Evolutionary conservation across 2,113 vertebrate genomes (phyloP).

Genomic region (Myiozetetes cayanensis): DNA sequence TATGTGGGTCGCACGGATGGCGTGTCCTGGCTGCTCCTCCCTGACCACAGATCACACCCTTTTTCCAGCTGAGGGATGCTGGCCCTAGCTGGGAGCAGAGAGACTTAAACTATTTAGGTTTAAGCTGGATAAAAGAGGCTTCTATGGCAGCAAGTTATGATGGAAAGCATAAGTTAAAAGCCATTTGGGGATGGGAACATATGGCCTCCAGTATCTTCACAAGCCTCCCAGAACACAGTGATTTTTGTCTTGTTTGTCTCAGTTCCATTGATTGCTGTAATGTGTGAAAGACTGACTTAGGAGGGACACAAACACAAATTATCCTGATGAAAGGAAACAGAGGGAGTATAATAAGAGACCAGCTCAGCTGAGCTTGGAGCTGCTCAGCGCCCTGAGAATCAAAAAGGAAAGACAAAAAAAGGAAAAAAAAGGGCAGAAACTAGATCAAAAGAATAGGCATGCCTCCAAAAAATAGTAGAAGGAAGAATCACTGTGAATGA

Average conservation of each 20-base stretch:
- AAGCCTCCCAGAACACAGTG: not conserved
- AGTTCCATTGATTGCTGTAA: not conserved
- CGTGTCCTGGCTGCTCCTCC: not conserved
- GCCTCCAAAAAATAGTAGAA: not conserved
- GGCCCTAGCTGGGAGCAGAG: not conserved
- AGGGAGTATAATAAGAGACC: not conserved
- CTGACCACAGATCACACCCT: not conserved
- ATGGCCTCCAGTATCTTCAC: not conserved
- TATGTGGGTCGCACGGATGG: not conserved
- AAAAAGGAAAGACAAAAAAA: not conserved
- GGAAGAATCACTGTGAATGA: not conserved
- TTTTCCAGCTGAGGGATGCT: not conserved
- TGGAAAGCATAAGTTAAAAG: not conserved
- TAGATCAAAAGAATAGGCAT: not conserved
- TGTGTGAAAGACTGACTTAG: not conserved
- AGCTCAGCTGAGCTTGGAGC: not conserved
- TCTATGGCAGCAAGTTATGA: not conserved
- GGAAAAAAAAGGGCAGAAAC: not conserved
- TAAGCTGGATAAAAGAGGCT: not conserved
- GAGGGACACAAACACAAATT: not conserved
- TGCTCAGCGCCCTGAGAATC: not conserved
- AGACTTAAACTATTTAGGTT: not conserved
- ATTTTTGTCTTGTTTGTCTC: slow-evolving; percentile 7
- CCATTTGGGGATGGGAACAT: not conserved
- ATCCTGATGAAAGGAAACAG: not conserved